Percentiles rank a stretch among this genome's conserved stretches.
These are phyloP conservation scores for Bombyx mandarina DNA, from an alignment of 1,140 invertebrate species.

Conservation along the genomic window DNA sequence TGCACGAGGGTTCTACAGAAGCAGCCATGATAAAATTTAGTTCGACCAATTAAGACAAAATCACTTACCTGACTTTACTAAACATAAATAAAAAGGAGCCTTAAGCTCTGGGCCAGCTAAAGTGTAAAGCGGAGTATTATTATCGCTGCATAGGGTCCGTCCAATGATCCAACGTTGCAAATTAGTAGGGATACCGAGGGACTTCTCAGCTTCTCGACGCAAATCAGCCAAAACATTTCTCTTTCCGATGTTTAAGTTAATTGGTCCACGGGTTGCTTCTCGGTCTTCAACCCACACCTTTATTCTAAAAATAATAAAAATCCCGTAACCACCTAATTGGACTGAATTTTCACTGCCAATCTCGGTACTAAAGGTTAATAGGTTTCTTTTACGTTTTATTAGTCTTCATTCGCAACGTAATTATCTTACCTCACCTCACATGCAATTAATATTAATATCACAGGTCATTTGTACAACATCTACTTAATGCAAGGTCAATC, in stretches of 20 bases:
- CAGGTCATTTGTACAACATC: no score
- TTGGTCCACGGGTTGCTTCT: slow-evolving; percentile 46
- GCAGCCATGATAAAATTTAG: no score
- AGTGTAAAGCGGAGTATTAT: slow-evolving; percentile 26
- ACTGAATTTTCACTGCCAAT: no score
- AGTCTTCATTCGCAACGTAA: no score
- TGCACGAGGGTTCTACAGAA: no score
- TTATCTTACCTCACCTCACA: no score
- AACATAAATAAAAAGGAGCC: slow-evolving; percentile 55
- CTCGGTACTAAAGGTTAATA: no score
- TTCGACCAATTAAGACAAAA: no score
- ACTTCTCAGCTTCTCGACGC: slow-evolving; percentile 29
- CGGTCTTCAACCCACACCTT: slow-evolving; percentile 57
- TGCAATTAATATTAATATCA: no score
- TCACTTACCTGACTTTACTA: slow-evolving; percentile 45
- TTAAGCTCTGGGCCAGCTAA: slow-evolving; percentile 44
- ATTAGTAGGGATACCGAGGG: slow-evolving; percentile 48
- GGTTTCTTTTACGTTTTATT: no score
- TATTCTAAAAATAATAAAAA: slow-evolving; percentile 31
- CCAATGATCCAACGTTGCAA: slow-evolving; percentile 64
- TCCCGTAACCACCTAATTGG: no score
- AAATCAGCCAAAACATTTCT: slow-evolving; percentile 36
- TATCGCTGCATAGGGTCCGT: slow-evolving; percentile 39
- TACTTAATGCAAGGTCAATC: no score
- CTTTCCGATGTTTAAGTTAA: slow-evolving; percentile 27